These are phyloP conservation scores for Agonopterix heracliana DNA, from an alignment of 2,888 invertebrate species.

Conservation along the genomic window DNA sequence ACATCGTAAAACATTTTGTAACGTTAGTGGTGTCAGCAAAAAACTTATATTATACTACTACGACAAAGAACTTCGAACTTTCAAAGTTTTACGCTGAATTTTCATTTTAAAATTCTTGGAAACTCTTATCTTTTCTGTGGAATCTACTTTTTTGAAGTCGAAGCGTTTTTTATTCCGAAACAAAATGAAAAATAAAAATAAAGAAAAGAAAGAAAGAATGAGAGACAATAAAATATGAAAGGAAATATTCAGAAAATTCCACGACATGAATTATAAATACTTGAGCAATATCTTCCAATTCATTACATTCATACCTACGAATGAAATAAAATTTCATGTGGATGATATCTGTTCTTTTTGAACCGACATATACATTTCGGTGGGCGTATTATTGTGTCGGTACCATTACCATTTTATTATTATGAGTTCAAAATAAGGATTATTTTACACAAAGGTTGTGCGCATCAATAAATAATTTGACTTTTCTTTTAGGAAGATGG, in stretches of 20 bases:
- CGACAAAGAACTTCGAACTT: conserved; percentile 13
- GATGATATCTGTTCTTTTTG: too few species aligned
- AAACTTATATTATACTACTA: conserved; percentile 13
- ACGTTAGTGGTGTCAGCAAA: conserved; percentile 14
- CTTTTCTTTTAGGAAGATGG: conserved; percentile 41
- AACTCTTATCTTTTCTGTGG: conserved; percentile 17
- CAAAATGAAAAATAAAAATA: too few species aligned
- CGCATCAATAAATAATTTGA: too few species aligned
- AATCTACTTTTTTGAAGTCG: conserved; percentile 18
- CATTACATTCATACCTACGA: too few species aligned
- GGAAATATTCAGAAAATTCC: background rate
- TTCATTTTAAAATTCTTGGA: conserved; percentile 21
- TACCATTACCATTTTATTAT: too few species aligned
- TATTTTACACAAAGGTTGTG: too few species aligned
- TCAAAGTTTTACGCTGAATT: conserved; percentile 19
- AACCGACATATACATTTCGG: too few species aligned
- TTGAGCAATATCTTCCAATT: background rate
- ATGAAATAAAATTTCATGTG: too few species aligned
- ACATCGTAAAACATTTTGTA: background rate
- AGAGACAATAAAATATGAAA: background rate
- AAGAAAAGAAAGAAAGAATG: too few species aligned
- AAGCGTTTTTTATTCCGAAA: conserved; percentile 12
- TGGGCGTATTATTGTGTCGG: too few species aligned
- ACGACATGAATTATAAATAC: conserved; percentile 5
- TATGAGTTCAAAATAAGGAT: too few species aligned